Conservation (phyloP, 1,140 invertebrate genomes). For the Diachasma alloeum region DNA sequence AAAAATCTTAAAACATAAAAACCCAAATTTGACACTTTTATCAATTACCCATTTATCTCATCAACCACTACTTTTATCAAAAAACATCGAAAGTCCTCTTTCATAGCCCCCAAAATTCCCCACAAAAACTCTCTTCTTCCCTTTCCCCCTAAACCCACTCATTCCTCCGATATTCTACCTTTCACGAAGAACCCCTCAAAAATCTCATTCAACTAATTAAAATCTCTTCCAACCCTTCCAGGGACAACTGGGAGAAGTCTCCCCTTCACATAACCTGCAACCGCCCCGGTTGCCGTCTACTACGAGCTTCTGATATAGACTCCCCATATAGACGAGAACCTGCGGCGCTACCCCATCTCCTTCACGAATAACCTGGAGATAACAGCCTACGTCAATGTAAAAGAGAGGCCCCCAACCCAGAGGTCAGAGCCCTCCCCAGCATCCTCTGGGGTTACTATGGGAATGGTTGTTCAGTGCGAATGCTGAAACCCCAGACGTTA, state of each 20-base stretch:
- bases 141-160: too few relatives aligned
- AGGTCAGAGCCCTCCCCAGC: conserved; percentile 77
- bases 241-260: conserved; percentile 80
- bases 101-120: too few relatives aligned
- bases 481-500: conserved; percentile 95
- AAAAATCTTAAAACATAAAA: too few relatives aligned
- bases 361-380: conserved; percentile 92
- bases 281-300: conserved; percentile 71
- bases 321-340: conserved; percentile 77
- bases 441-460: conserved; percentile 91
- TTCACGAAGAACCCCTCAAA: too few relatives aligned
- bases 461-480: conserved; percentile 89
- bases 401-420: conserved; percentile 88
- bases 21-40: too few relatives aligned
- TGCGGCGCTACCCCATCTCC: conserved; percentile 77
- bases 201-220: too few relatives aligned
- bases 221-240: too few relatives aligned
- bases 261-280: conserved; percentile 78
- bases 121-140: too few relatives aligned
- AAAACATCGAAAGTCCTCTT: too few relatives aligned
- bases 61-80: too few relatives aligned
- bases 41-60: too few relatives aligned
- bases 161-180: too few relatives aligned
- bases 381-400: conserved; percentile 82
- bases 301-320: conserved; percentile 81